Evolutionary conservation across 1,140 invertebrate genomes (phyloP).

Genomic region (Hesperophylax magnus): DNA sequence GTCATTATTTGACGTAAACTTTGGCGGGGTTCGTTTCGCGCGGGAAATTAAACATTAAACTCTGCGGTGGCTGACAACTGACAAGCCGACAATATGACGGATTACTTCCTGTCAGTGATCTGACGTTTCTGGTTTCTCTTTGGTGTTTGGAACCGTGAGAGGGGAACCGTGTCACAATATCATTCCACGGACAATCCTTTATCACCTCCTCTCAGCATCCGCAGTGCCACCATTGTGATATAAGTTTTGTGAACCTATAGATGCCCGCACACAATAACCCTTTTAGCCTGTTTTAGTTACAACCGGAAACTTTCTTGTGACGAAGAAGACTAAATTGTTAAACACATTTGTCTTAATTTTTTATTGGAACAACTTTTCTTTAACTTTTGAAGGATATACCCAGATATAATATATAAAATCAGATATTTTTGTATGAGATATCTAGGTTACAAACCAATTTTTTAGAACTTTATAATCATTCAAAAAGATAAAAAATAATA

Average conservation of each 20-base stretch:
- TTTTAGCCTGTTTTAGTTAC: conserved; percentile 22
- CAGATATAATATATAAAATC: too few relatives aligned
- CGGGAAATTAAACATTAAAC: background rate
- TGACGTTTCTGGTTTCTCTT: background rate
- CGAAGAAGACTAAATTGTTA: too few relatives aligned
- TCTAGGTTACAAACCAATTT: too few relatives aligned
- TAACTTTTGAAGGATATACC: too few relatives aligned
- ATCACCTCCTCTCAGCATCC: background rate
- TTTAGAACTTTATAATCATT: too few relatives aligned
- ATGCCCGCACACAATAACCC: conserved; percentile 21
- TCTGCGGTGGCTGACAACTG: background rate
- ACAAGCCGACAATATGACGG: conserved; percentile 2
- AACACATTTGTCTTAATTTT: too few relatives aligned
- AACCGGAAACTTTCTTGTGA: too few relatives aligned
- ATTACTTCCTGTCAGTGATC: conserved; percentile 24
- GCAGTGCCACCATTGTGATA: background rate
- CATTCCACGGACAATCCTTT: conserved; percentile 4
- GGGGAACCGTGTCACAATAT: background rate
- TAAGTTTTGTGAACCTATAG: conserved; percentile 20
- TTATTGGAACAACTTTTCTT: too few relatives aligned
- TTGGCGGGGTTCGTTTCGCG: background rate
- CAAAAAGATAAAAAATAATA: too few relatives aligned
- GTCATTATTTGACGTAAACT: conserved; percentile 3
- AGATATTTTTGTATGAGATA: too few relatives aligned
- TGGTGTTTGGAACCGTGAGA: background rate